Percentiles rank a stretch among this genome's conserved stretches.
phyloP scores from a whole-genome alignment of 2,888 invertebrate species.

The Lochmaea capreae region DNA sequence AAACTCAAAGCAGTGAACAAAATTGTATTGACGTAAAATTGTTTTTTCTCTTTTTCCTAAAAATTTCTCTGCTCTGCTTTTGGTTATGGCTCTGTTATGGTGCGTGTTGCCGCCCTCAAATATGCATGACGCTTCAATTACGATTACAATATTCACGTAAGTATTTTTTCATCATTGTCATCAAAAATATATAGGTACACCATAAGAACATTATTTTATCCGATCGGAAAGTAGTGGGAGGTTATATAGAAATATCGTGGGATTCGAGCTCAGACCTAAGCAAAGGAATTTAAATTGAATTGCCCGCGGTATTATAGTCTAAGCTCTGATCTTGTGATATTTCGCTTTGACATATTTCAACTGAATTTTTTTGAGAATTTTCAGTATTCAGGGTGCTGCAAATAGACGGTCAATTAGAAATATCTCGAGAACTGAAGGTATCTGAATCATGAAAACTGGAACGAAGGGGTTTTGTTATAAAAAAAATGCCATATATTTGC shows the following conservation, averaged over 20 bases:
- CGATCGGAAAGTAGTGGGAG: neutral
- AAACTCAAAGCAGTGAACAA: slow-evolving; percentile 61
- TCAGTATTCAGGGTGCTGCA: no score
- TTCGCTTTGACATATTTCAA: no score
- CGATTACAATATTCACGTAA: slow-evolving; percentile 76
- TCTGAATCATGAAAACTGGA: no score
- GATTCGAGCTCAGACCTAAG: no score
- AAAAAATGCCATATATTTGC: no score
- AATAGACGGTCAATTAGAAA: no score
- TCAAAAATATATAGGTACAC: slow-evolving; percentile 9
- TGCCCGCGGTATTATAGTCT: no score
- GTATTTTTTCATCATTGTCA: slow-evolving; percentile 66
- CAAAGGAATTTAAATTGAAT: no score
- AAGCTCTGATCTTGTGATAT: no score
- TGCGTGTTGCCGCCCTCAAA: slow-evolving; percentile 76
- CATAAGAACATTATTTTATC: slow-evolving; percentile 4
- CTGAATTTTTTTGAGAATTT: no score
- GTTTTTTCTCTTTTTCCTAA: slow-evolving; percentile 78
- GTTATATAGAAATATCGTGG: neutral
- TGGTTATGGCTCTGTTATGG: slow-evolving; percentile 78
- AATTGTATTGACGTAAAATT: slow-evolving; percentile 74
- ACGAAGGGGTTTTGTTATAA: no score
- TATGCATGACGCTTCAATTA: slow-evolving; percentile 78
- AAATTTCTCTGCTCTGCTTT: slow-evolving; percentile 84
- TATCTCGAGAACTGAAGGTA: no score